Conservation (phyloP, 2,113 vertebrate species). For the Cinclus cinclus region DNA sequence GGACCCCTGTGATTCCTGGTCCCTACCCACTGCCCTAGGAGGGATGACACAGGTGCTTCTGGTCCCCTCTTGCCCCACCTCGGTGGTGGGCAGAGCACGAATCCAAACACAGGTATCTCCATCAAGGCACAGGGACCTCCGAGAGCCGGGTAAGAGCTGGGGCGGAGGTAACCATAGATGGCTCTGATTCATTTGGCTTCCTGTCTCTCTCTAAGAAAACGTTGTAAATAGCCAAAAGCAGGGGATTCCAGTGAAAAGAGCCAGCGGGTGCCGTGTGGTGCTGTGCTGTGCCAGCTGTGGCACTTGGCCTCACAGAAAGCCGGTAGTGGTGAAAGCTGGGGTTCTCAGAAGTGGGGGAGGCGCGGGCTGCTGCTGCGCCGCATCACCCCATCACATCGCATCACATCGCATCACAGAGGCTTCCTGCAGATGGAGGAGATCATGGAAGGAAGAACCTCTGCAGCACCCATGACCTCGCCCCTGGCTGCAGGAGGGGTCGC, state of each 20-base stretch:
- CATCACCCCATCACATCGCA: slow-evolving; percentile 60
- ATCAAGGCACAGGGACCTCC: background rate
- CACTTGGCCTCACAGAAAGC: slow-evolving; percentile 78
- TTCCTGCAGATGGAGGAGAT: slow-evolving; percentile 66
- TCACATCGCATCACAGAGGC: slow-evolving; percentile 56
- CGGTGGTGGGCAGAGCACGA: rapidly evolving
- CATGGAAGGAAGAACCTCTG: slow-evolving; percentile 8
- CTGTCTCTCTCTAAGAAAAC: slow-evolving; percentile 73
- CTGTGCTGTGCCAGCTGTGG: slow-evolving; percentile 18
- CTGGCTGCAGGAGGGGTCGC: background rate
- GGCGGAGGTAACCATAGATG: background rate
- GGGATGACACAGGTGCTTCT: background rate
- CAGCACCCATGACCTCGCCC: background rate
- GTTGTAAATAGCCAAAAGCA: slow-evolving; percentile 57
- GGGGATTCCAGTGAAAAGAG: slow-evolving; percentile 71
- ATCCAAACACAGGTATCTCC: background rate
- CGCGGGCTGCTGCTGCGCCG: slow-evolving; percentile 15
- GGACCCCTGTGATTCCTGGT: background rate
- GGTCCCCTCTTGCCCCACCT: background rate
- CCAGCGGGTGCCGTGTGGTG: slow-evolving; percentile 33
- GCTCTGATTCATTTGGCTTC: slow-evolving; percentile 63
- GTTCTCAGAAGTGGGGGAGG: slow-evolving; percentile 83
- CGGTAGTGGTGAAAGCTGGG: slow-evolving; percentile 80
- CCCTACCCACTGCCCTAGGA: background rate
- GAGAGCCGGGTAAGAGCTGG: background rate